Evolutionary conservation across 1,140 invertebrate genomes (phyloP), one percentile per base, ranked within the genome.

Genomic region (Caenorhabditis briggsae): DNA sequence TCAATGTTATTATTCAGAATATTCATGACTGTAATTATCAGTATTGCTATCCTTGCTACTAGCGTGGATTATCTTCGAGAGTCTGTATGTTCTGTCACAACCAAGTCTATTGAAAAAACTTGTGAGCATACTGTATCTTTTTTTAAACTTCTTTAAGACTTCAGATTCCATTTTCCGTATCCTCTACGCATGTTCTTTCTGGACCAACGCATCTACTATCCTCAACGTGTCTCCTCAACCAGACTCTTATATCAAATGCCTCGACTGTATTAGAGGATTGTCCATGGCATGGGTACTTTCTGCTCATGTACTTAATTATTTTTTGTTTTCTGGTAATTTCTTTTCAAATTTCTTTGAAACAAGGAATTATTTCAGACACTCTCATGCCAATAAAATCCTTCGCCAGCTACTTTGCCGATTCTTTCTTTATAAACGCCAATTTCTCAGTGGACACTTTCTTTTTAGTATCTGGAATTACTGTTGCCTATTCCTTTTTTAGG

Each of bases 211-310:
- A 8, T n/a, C 46, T n/a, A 58, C 89, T n/a, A 86, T 90, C 50
- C 56, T 90, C 3, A 82, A 61, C 53, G 83, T 84, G 0, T 64
- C 33, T 6, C 70, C 84, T 6, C 70, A 78, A 23, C 55, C 53
- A 18, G 41, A 48, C 18, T 78, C 58, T 12, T 59, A 84, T 56
- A 82, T 90, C 64, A 46, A 56, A 23, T 89, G 59, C 20, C 70
- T 93, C 2, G 90, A 93, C 85, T 92, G 92, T 33, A 92, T 93
- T n/a, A 87, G 92, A 1, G 92, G 92, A 85, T 88, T 93, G 56
- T 92, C 91, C 74, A 89, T 93, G 70, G 85, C 90, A 2, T 93
- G 92, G 92, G 89, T 93, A 2, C 88, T 93, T 1, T 87, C 92
- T 2, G 91, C 91, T 2, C 92, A 93, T 14, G 90, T 90, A 48